Percentiles rank a stretch among this genome's conserved stretches.
Conservation (phyloP, 2,797 vertebrate genomes). For the Apogon talboti region DNA sequence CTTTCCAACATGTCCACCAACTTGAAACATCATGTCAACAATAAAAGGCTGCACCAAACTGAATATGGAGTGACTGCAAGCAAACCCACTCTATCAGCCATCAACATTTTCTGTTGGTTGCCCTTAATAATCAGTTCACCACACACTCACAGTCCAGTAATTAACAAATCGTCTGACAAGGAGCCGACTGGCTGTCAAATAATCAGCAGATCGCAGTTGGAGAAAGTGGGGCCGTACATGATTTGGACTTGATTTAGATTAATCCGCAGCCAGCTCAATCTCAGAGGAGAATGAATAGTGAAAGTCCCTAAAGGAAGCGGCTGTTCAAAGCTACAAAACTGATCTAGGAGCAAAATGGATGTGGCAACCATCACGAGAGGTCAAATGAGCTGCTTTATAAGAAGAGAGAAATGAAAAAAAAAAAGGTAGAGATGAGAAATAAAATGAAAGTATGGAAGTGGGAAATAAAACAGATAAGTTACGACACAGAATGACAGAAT, state of each 20-base stretch:
- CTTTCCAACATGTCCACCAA: no score
- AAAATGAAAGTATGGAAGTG: no score
- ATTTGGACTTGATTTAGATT: constrained; percentile 23
- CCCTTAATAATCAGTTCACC: constrained; percentile 15
- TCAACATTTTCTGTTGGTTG: neutral
- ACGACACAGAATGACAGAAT: neutral
- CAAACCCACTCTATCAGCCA: no score
- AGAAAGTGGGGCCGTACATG: neutral
- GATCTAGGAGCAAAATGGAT: neutral
- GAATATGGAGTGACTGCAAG: neutral
- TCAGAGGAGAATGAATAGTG: constrained; percentile 6
- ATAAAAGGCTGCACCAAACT: neutral
- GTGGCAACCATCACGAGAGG: no score
- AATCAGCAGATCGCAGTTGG: constrained; percentile 18
- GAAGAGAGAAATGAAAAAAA: no score
- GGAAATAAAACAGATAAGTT: no score
- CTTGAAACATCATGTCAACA: neutral
- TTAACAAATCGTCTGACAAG: constrained; percentile 49
- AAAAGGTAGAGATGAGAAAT: no score
- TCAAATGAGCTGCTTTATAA: no score
- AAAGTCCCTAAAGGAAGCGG: constrained; percentile 22
- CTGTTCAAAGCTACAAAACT: constrained; percentile 14
- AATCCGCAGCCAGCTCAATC: constrained; percentile 26
- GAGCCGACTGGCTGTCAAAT: constrained; percentile 24
- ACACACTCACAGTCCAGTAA: constrained; percentile 22